These are phyloP conservation scores for Tineola bisselliella DNA, from an alignment of 2,888 invertebrate genomes.

Conservation along the genomic window DNA sequence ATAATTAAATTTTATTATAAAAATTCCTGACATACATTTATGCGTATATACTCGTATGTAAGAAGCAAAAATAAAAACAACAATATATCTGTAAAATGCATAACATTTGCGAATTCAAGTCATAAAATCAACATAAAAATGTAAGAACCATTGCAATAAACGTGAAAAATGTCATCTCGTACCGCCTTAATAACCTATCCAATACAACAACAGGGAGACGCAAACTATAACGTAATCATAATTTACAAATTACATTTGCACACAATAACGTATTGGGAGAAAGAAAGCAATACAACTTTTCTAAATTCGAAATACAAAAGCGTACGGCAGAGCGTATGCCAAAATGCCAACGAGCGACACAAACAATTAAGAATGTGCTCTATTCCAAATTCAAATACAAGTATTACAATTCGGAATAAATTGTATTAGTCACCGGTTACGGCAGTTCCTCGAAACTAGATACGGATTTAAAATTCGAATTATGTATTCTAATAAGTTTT, in stretches of 20 bases:
- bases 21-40: too few species aligned
- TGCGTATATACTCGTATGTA: too few species aligned
- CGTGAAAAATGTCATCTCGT: conserved; percentile 18
- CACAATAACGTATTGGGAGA: conserved; percentile 47
- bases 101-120: not conserved
- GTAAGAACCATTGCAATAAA: conserved; percentile 16
- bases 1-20: too few species aligned
- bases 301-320: conserved; percentile 62
- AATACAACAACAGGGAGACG: conserved; percentile 30
- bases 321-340: conserved; percentile 49
- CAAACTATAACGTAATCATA: conserved; percentile 32
- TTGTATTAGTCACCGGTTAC: conserved; percentile 19
- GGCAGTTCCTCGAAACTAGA: conserved; percentile 19
- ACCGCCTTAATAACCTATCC: conserved; percentile 19
- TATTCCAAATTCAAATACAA: conserved; percentile 53
- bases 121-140: conserved; percentile 17
- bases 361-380: conserved; percentile 59
- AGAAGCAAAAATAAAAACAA: too few species aligned
- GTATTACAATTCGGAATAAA: conserved; percentile 40
- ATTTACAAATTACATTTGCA: conserved; percentile 52
- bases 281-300: conserved; percentile 57
- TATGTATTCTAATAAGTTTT: too few species aligned
- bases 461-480: not conserved
- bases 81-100: too few species aligned
- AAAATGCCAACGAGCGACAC: conserved; percentile 50